These are phyloP conservation scores for Chaenocephalus aceratus DNA, from an alignment of 2,113 vertebrate genomes.

Conservation along the genomic window DNA sequence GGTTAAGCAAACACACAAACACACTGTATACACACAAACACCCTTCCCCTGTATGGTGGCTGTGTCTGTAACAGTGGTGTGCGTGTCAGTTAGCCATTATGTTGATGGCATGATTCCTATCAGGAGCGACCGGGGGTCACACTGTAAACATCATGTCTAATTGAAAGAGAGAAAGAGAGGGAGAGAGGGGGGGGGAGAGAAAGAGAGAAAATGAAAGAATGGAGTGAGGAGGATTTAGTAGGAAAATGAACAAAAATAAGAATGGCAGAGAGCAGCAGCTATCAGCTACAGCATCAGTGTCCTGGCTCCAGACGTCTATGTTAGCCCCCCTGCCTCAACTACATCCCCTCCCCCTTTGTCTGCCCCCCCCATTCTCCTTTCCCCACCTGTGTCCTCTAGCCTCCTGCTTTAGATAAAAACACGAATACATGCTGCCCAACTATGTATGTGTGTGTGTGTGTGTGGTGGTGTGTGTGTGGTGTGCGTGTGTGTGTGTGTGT, in stretches of 20 bases:
- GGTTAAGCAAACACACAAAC: not conserved
- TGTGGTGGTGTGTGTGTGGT: slow-evolving; percentile 7
- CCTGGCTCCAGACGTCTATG: slow-evolving; percentile 78
- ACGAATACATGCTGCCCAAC: slow-evolving; percentile 23
- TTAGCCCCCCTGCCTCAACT: slow-evolving; percentile 40
- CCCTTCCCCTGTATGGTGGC: slow-evolving; percentile 55
- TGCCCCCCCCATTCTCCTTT: slow-evolving; percentile 38
- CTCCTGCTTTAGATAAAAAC: slow-evolving; percentile 10
- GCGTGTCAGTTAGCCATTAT: slow-evolving; percentile 80
- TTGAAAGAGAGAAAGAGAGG: slow-evolving; percentile 25
- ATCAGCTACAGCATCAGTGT: slow-evolving; percentile 77
- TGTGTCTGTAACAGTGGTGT: slow-evolving; percentile 67
- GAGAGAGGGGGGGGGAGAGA: slow-evolving; percentile 17
- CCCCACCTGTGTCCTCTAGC: slow-evolving; percentile 59
- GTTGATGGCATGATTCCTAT: slow-evolving; percentile 79
- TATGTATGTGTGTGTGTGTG: slow-evolving; percentile 13
- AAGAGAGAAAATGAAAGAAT: slow-evolving; percentile 25
- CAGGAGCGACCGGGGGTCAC: slow-evolving; percentile 69
- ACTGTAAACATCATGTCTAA: slow-evolving; percentile 77
- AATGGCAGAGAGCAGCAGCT: slow-evolving; percentile 48
- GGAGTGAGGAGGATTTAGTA: slow-evolving; percentile 6
- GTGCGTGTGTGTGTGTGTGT: slow-evolving; percentile 1
- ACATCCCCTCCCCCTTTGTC: slow-evolving; percentile 26
- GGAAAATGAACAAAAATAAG: slow-evolving; percentile 24
- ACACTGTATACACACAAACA: not conserved